These are phyloP conservation scores for Tridacna gigas DNA, from an alignment of 2,888 invertebrate genomes.

Conservation along the genomic window DNA sequence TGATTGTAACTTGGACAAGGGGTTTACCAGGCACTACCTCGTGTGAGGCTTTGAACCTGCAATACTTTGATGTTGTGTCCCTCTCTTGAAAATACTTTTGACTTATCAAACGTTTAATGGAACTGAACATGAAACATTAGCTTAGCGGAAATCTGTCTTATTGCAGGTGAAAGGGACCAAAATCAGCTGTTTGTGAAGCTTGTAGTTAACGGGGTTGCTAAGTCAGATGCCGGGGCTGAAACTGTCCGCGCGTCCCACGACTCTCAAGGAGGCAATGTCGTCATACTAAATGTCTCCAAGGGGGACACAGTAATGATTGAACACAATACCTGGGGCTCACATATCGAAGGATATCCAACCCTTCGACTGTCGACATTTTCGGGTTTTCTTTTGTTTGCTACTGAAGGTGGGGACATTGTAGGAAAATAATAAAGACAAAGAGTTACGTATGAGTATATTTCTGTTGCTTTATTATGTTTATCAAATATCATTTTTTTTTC, in stretches of 20 bases:
- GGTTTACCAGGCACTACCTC: no score
- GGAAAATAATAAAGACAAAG: conserved; percentile 9
- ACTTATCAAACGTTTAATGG: no score
- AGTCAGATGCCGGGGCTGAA: conserved; percentile 19
- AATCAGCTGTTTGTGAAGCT: conserved; percentile 23
- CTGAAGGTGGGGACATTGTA: not conserved
- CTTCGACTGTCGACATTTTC: conserved; percentile 19
- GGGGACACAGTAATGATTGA: conserved; percentile 11
- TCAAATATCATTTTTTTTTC: not conserved
- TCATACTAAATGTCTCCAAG: not conserved
- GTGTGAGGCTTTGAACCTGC: no score
- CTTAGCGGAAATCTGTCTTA: not conserved
- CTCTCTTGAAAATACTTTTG: no score
- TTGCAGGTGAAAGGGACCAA: conserved; percentile 15
- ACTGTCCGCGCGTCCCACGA: conserved; percentile 7
- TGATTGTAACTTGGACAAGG: no score
- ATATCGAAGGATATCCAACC: conserved; percentile 19
- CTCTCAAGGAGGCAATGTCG: conserved; percentile 26
- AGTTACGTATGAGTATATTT: not conserved
- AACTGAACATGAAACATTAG: no score
- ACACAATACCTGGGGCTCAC: conserved; percentile 21
- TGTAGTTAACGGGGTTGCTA: conserved; percentile 13
- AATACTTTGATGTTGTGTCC: no score
- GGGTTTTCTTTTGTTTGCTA: conserved; percentile 19
- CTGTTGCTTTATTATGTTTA: not conserved